These are phyloP conservation scores for Microcebus griseorufus DNA, from an alignment of 2,113 vertebrate genomes.

Conservation along the genomic window DNA sequence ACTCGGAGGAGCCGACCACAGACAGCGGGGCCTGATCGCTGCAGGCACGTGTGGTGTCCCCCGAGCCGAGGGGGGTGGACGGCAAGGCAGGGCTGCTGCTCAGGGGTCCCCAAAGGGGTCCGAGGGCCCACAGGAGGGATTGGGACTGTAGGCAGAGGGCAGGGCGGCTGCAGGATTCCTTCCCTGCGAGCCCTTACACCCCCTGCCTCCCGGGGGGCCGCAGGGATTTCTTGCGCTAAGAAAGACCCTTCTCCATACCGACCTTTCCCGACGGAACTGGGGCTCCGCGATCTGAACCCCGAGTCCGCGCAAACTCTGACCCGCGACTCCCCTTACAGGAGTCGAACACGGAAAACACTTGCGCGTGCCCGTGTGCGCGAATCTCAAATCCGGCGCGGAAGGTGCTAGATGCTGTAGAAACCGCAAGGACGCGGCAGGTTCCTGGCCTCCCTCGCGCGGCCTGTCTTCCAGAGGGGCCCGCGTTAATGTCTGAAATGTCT, in stretches of 20 bases:
- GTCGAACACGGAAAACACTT: not conserved
- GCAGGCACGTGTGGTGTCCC: not conserved
- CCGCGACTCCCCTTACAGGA: not conserved
- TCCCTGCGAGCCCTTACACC: rapidly evolving
- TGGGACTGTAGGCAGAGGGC: not conserved
- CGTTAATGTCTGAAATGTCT: not conserved
- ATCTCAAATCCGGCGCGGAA: not conserved
- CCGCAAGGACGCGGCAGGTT: no score
- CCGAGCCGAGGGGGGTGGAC: not conserved
- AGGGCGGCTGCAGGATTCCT: not conserved
- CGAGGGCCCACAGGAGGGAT: not conserved
- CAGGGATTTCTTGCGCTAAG: not conserved
- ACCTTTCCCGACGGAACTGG: not conserved
- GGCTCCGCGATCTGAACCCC: not conserved
- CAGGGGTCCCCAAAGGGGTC: rapidly evolving
- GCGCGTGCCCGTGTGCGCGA: not conserved
- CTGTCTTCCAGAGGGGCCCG: not conserved
- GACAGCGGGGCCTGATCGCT: not conserved
- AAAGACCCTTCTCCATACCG: not conserved
- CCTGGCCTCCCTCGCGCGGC: rapidly evolving
- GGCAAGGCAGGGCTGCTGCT: not conserved
- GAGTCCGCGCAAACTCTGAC: not conserved
- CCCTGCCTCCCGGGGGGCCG: not conserved
- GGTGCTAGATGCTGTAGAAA: not conserved
- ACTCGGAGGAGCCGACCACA: not conserved